phyloP scores from a whole-genome alignment of 2,113 vertebrate species.

The Zeus faber region DNA sequence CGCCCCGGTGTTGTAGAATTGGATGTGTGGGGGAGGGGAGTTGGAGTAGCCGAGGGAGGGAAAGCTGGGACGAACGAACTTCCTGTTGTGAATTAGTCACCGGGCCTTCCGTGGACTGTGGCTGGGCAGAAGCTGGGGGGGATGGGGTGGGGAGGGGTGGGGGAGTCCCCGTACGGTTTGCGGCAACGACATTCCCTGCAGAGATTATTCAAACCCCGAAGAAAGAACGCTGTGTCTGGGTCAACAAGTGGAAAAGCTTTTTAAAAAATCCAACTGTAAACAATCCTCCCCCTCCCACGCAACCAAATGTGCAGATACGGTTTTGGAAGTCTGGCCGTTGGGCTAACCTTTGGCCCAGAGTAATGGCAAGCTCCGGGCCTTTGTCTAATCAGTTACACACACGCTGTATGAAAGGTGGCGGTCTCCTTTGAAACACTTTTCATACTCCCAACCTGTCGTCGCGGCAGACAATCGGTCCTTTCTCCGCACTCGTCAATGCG shows the following conservation, averaged over 20 bases:
- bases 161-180: no score
- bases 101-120: not conserved
- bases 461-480: not conserved
- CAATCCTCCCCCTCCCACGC: no score
- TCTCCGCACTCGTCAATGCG: not conserved
- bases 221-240: no score
- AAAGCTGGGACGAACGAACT: slow-evolving; percentile 28
- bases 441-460: not conserved
- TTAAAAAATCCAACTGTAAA: no score
- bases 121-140: no score
- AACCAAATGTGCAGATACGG: not conserved
- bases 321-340: not conserved
- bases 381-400: slow-evolving; percentile 1
- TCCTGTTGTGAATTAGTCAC: not conserved
- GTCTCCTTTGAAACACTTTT: not conserved
- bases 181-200: no score
- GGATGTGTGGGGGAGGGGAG: slow-evolving; percentile 17
- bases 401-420: not conserved
- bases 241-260: no score
- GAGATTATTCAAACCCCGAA: no score
- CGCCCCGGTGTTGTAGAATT: slow-evolving; percentile 48
- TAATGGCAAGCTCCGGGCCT: not conserved
- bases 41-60: slow-evolving; percentile 21
- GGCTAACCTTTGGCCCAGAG: not conserved
- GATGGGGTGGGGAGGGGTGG: no score